These are phyloP conservation scores for Lagopus leucura DNA, from an alignment of 2,113 vertebrate species.

Conservation along the genomic window DNA sequence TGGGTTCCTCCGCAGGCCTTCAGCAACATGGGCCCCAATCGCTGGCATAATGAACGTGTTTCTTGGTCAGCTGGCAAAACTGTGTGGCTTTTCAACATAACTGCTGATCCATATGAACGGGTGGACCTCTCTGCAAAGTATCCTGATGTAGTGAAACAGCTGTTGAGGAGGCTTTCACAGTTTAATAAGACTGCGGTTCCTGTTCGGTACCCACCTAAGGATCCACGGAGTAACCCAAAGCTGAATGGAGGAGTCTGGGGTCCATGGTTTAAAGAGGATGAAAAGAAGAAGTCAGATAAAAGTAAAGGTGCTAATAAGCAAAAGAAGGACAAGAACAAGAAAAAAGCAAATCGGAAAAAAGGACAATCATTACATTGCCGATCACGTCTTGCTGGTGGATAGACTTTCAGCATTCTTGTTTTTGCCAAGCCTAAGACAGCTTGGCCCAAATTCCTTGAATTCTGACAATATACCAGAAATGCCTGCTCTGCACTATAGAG, in stretches of 20 bases:
- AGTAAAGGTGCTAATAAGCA: conserved; percentile 79
- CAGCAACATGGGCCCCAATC: conserved; percentile 83
- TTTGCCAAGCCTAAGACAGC: not conserved
- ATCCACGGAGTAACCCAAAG: conserved; percentile 93
- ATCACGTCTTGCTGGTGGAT: conserved; percentile 27
- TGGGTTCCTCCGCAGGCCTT: conserved; percentile 98
- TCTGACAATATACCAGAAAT: not conserved
- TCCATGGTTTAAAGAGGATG: conserved; percentile 91
- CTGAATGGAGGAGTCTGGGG: conserved; percentile 97
- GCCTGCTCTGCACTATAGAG: not conserved
- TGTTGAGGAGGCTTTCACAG: conserved; percentile 86
- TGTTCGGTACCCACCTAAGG: conserved; percentile 92
- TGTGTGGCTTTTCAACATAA: conserved; percentile 98
- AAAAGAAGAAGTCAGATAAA: conserved; percentile 76
- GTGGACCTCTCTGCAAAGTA: conserved; percentile 88
- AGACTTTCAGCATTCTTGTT: not conserved
- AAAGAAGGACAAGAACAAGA: conserved; percentile 80
- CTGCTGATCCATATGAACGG: conserved; percentile 92
- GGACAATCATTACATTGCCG: conserved; percentile 29
- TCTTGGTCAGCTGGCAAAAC: conserved; percentile 89
- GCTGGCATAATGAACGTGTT: conserved; percentile 91
- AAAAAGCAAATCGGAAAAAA: conserved; percentile 64
- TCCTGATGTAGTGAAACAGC: conserved; percentile 89
- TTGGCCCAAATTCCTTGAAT: not conserved
- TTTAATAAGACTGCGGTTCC: conserved; percentile 93